Evolutionary conservation across 2,113 vertebrate species (phyloP), one percentile per base, ranked within the genome.

Genomic region (Poecilia latipinna): DNA sequence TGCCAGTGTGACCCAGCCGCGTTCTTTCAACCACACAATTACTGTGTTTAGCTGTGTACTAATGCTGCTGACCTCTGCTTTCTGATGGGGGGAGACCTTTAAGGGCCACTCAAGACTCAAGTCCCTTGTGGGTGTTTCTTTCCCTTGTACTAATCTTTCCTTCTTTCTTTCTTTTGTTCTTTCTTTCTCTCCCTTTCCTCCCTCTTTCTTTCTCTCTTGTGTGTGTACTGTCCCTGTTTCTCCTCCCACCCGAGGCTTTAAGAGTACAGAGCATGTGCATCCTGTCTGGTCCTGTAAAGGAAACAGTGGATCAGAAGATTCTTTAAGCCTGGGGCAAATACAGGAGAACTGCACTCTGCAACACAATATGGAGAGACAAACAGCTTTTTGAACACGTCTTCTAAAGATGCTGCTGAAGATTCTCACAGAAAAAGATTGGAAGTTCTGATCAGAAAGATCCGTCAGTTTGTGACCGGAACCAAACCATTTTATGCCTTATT

Each of bases 11-110:
- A 89, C 88, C 82, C 70, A 35, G 64, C 67, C 12, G 10, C 32
- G 31, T 74, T 82, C 83, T 85, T 73, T 93, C 77, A 85, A 81
- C 88, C 78, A 44, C 84, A 86, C 75, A 24, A 90, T 92, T 86
- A 91, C 83, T 74, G 83, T 83, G 89, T 91, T 89, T 83, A 86
- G 83, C 84, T 13, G 68, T 63, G 33, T 75, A 90, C 79, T 90
- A 83, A 90, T 89, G 88, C 89, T 74, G 72, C 90, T 83, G 92
- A 91, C 93, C 93, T 91, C 89, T 76, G 79, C 90, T 84, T 89
- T 84, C 75, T 87, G 92, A 90, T 92, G 81, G 83, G 84, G 69
- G 62, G 70, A 77, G 79, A 87, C 87, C 88, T 92, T 94, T 90
- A 89, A 90, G 89, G 69, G 82, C 73, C 83, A 91, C 89, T 90